phyloP scores from a whole-genome alignment of 2,888 invertebrate genomes.

The Drosophila yooni region DNA sequence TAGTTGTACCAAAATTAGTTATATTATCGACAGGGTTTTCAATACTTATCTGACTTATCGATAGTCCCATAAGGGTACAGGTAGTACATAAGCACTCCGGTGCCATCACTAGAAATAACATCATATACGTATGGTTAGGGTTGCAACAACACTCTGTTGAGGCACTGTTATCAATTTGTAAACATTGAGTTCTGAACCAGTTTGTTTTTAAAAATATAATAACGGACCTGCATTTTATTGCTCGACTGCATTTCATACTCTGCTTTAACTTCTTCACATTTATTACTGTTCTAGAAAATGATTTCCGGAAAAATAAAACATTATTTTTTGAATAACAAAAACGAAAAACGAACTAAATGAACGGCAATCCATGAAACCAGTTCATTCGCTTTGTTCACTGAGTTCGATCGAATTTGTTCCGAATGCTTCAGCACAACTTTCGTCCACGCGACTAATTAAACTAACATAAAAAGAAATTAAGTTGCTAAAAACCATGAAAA shows the following conservation, averaged over 20 bases:
- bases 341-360: constrained; percentile 12
- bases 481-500: constrained; percentile 4
- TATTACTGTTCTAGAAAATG: background rate
- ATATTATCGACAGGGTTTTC: constrained; percentile 7
- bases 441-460: constrained; percentile 38
- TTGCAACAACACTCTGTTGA: constrained; percentile 3
- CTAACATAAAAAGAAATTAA: constrained; percentile 3
- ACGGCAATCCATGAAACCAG: background rate
- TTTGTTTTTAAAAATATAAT: no score
- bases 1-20: constrained; percentile 1
- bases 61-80: background rate
- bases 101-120: background rate
- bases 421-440: constrained; percentile 5
- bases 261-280: background rate
- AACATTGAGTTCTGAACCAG: background rate
- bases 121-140: no score
- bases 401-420: constrained; percentile 25
- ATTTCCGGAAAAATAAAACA: background rate
- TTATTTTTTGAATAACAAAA: background rate
- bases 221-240: background rate
- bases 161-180: constrained; percentile 17
- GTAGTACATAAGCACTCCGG: background rate
- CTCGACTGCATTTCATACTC: background rate
- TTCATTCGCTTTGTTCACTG: constrained; percentile 6
- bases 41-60: background rate